Evolutionary conservation across 2,113 vertebrate genomes (phyloP).

Genomic region (Microcebus jonahi): DNA sequence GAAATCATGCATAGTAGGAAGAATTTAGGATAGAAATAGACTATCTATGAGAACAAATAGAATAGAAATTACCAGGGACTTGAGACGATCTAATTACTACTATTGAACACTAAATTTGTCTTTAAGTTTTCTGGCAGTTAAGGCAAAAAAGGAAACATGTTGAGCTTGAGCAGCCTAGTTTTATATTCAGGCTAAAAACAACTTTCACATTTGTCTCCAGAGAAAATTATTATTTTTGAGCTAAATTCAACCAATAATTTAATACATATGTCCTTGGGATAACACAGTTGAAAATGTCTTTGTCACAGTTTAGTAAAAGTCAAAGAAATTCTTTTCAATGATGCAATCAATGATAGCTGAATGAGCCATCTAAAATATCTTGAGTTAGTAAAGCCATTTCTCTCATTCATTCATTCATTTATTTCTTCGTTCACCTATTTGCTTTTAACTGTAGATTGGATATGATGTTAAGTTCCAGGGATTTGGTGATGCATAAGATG

Average conservation of each 20-base stretch:
- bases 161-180: background rate
- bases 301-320: background rate
- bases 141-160: constrained; percentile 34
- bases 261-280: constrained; percentile 17
- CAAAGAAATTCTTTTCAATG: background rate
- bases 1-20: background rate
- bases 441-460: background rate
- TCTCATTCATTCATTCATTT: background rate
- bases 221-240: constrained; percentile 66
- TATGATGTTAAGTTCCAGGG: background rate
- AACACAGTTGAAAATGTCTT: constrained; percentile 20
- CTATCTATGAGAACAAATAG: constrained; percentile 12
- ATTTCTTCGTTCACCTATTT: background rate
- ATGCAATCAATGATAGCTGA: background rate
- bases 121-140: constrained; percentile 61
- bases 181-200: constrained; percentile 57
- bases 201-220: constrained; percentile 53
- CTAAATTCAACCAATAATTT: constrained; percentile 57
- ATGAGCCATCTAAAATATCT: background rate
- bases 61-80: constrained; percentile 49
- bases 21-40: constrained; percentile 45
- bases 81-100: constrained; percentile 61
- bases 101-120: constrained; percentile 45
- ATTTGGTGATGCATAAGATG: background rate
- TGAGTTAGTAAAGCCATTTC: background rate